A percentile compares a stretch with the other conserved stretches of the same genome.
Conservation (phyloP, 2,888 invertebrate genomes). For the Antitype chi region DNA sequence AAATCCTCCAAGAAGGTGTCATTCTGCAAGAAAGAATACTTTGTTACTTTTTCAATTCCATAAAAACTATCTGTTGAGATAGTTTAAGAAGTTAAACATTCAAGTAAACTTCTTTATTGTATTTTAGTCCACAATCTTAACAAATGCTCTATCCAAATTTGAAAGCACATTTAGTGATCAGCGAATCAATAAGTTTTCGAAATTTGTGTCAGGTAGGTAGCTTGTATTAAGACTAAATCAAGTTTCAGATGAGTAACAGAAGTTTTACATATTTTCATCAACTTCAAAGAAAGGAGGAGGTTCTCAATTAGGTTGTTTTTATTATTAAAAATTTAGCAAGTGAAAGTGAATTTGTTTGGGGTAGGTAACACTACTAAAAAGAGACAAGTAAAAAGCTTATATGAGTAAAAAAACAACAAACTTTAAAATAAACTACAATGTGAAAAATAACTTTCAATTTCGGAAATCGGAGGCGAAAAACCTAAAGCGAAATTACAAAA, state of each 20-base stretch:
- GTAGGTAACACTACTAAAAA: no score
- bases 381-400: no score
- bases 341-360: no score
- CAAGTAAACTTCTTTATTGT: not conserved
- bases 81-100: not conserved
- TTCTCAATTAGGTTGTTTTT: no score
- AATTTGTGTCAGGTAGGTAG: not conserved
- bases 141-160: not conserved
- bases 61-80: not conserved
- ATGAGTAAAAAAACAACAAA: no score
- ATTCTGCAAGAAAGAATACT: conserved; percentile 79
- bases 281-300: no score
- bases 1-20: conserved; percentile 77
- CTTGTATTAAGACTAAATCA: not conserved
- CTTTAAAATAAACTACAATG: no score
- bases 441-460: no score
- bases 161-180: not conserved
- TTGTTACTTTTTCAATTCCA: no score
- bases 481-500: no score
- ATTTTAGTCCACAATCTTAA: not conserved
- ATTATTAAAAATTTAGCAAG: no score
- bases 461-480: no score
- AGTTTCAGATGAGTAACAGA: not conserved
- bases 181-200: not conserved
- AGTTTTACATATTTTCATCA: not conserved